phyloP scores from a whole-genome alignment of 2,888 invertebrate genomes.

The Dynastes maya region DNA sequence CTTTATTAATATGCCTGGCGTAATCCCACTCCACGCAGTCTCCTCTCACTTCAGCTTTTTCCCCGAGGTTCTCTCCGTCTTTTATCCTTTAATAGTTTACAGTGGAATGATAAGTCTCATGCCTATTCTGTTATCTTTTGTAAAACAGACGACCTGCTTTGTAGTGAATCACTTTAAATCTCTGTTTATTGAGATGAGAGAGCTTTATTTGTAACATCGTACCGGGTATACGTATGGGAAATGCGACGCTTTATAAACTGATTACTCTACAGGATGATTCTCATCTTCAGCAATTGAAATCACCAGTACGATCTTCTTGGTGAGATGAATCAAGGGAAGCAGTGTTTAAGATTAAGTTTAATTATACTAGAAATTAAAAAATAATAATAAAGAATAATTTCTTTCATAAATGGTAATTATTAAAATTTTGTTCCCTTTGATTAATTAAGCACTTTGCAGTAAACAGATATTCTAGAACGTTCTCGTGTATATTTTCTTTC shows the following conservation, averaged over 20 bases:
- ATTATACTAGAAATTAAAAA: no score
- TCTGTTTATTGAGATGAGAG: constrained; percentile 69
- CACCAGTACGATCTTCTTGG: no score
- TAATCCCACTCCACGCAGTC: constrained; percentile 60
- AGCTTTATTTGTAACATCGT: constrained; percentile 55
- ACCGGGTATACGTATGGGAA: constrained; percentile 63
- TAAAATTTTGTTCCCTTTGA: no score
- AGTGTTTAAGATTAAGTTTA: no score
- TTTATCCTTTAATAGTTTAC: constrained; percentile 60
- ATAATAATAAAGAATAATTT: no score
- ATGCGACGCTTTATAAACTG: constrained; percentile 32
- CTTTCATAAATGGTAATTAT: no score
- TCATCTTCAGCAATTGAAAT: no score
- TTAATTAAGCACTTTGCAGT: no score
- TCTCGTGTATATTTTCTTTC: no score
- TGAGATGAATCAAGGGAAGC: no score
- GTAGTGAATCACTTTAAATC: constrained; percentile 68
- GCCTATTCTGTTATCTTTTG: constrained; percentile 70
- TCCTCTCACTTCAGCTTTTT: constrained; percentile 26
- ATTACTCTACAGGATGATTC: not conserved
- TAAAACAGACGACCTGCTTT: constrained; percentile 71
- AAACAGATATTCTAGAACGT: no score
- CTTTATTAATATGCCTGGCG: constrained; percentile 69
- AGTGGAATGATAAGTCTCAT: constrained; percentile 66
- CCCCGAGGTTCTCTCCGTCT: constrained; percentile 37